phyloP scores from a whole-genome alignment of 2,113 vertebrate species.

The Protomyctophum bolini region DNA sequence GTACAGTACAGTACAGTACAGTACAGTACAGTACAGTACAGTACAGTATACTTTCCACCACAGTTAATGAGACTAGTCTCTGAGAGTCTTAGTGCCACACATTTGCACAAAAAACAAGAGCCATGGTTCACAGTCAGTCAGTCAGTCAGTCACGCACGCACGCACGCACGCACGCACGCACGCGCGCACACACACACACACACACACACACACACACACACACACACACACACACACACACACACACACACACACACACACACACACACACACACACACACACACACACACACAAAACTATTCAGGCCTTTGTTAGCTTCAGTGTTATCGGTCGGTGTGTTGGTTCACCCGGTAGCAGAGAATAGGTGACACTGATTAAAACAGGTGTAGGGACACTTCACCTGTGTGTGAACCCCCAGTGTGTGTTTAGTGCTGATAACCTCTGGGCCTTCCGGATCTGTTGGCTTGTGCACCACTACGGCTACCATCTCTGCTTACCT shows the following conservation, averaged over 20 bases:
- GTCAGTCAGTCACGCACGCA: too few relatives aligned
- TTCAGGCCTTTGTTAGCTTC: background rate
- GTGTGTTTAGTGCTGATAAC: conserved; percentile 57
- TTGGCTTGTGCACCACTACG: background rate
- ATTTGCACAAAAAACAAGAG: background rate
- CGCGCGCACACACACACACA: background rate
- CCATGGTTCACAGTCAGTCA: too few relatives aligned
- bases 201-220: background rate
- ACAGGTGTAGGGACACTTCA: conserved; percentile 43
- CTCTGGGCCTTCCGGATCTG: conserved; percentile 11
- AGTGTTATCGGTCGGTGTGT: conserved; percentile 30
- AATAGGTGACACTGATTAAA: conserved; percentile 25
- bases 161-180: background rate
- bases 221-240: background rate
- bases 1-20: too few relatives aligned
- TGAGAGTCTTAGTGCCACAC: background rate
- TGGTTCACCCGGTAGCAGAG: conserved; percentile 30
- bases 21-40: too few relatives aligned
- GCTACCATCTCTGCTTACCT: conserved; percentile 23
- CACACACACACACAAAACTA: too few relatives aligned
- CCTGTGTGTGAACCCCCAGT: conserved; percentile 62
- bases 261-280: too few relatives aligned
- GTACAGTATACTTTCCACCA: too few relatives aligned
- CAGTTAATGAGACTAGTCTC: background rate
- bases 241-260: too few relatives aligned